Conservation (phyloP, 2,888 invertebrate genomes). For the Phoenoteleia sp. region DNA sequence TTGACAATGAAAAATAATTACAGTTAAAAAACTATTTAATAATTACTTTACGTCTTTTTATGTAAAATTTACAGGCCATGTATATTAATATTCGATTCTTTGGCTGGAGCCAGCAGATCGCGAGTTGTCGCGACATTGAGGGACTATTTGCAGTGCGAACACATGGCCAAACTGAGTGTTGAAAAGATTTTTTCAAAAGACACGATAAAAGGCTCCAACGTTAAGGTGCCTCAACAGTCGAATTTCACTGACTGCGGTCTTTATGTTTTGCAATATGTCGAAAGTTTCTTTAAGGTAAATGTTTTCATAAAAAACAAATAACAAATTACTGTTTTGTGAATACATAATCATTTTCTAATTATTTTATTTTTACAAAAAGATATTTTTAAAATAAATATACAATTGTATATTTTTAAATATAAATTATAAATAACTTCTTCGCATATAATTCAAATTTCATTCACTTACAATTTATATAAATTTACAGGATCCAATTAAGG, state of each 20-base stretch:
- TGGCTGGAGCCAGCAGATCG: slow-evolving; percentile 92
- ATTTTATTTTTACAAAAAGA: too few relatives aligned
- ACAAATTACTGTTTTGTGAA: too few relatives aligned
- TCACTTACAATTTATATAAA: too few relatives aligned
- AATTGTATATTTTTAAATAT: too few relatives aligned
- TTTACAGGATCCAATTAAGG: slow-evolving; percentile 92
- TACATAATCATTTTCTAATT: too few relatives aligned
- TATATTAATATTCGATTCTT: slow-evolving; percentile 98
- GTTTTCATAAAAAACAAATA: too few relatives aligned
- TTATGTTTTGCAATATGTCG: slow-evolving; percentile 98
- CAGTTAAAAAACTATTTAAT: not conserved
- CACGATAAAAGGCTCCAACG: slow-evolving; percentile 94
- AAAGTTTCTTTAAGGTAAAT: slow-evolving; percentile 96
- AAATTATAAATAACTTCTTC: too few relatives aligned
- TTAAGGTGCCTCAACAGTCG: slow-evolving; percentile 98
- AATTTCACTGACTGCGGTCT: slow-evolving; percentile 99
- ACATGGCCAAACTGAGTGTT: slow-evolving; percentile 91
- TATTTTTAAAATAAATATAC: too few relatives aligned
- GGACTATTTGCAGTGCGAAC: slow-evolving; percentile 96
- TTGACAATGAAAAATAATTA: not conserved
- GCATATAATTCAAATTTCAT: too few relatives aligned
- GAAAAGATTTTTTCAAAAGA: slow-evolving; percentile 93
- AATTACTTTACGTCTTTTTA: not conserved
- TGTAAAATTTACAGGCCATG: slow-evolving; percentile 92
- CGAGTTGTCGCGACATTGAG: slow-evolving; percentile 96